A percentile compares a stretch with the other conserved stretches of the same genome.
These are phyloP conservation scores for Acanthurus tractus DNA, from an alignment of 2,797 vertebrate genomes.

Conservation along the genomic window DNA sequence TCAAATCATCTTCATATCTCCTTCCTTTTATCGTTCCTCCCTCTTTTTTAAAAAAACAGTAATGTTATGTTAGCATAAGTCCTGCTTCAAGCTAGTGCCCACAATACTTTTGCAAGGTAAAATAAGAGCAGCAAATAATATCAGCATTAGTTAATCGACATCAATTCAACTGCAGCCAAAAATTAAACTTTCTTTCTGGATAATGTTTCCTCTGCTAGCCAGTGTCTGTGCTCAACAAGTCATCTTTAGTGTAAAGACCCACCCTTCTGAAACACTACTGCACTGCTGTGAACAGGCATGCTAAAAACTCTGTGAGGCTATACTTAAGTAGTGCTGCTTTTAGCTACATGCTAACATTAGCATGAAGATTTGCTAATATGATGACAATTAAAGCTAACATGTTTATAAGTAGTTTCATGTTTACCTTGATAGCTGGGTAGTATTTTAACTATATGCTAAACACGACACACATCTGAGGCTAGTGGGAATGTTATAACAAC, in stretches of 20 bases:
- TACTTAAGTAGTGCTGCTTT: neutral
- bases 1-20: neutral
- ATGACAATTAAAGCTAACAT: too few relatives aligned
- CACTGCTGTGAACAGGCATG: neutral
- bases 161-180: too few relatives aligned
- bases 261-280: neutral
- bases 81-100: neutral
- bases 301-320: neutral
- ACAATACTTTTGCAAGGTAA: neutral
- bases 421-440: neutral
- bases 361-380: neutral
- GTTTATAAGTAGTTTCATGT: neutral
- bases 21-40: neutral
- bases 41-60: neutral
- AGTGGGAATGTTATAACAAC: neutral
- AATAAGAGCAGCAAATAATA: neutral
- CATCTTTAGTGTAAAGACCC: neutral
- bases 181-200: neutral
- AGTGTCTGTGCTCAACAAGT: neutral
- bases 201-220: neutral
- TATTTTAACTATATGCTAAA: too few relatives aligned
- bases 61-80: neutral
- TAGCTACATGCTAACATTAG: neutral
- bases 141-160: neutral
- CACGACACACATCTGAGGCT: neutral